A percentile compares a stretch with the other conserved stretches of the same genome.
Conservation (phyloP, 64 coral and sea anemone genomes). For the Hydrozoanthus tunicans region DNA sequence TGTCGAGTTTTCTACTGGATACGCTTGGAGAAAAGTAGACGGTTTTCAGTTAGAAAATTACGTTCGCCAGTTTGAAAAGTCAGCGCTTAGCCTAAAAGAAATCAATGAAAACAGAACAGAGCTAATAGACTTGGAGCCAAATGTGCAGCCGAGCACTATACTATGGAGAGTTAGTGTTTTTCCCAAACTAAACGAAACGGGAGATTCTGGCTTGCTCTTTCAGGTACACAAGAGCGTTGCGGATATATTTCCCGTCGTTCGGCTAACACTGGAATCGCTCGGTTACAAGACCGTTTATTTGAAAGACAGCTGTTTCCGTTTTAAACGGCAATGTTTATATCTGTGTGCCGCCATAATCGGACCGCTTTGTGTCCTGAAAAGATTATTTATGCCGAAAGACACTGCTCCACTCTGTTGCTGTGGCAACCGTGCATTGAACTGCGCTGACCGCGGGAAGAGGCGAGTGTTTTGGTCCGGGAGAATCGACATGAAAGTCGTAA, state of each 20-base stretch:
- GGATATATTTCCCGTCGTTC: slow-evolving; percentile 69
- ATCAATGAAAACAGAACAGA: slow-evolving; percentile 47
- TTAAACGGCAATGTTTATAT: slow-evolving; percentile 64
- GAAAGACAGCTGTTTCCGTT: slow-evolving; percentile 61
- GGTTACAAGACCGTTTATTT: slow-evolving; percentile 87
- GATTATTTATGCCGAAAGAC: slow-evolving; percentile 66
- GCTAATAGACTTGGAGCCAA: background rate
- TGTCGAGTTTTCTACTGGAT: slow-evolving; percentile 55
- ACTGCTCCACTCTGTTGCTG: background rate
- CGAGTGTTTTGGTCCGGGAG: slow-evolving; percentile 69
- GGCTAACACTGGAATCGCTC: slow-evolving; percentile 71
- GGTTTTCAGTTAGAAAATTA: slow-evolving; percentile 58
- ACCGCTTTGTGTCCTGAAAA: slow-evolving; percentile 66
- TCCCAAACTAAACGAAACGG: slow-evolving; percentile 60
- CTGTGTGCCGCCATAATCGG: slow-evolving; percentile 67
- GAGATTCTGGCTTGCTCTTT: slow-evolving; percentile 73
- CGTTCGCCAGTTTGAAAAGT: slow-evolving; percentile 36
- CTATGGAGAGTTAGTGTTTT: slow-evolving; percentile 77
- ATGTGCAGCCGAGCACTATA: background rate
- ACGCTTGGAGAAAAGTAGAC: slow-evolving; percentile 68
- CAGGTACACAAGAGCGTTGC: slow-evolving; percentile 69
- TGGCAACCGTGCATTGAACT: background rate
- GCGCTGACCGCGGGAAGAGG: background rate
- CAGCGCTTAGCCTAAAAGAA: background rate
- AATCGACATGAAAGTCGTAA: slow-evolving; percentile 80